phyloP scores from a whole-genome alignment of 2,113 vertebrate genomes.

The Vidua chalybeata region DNA sequence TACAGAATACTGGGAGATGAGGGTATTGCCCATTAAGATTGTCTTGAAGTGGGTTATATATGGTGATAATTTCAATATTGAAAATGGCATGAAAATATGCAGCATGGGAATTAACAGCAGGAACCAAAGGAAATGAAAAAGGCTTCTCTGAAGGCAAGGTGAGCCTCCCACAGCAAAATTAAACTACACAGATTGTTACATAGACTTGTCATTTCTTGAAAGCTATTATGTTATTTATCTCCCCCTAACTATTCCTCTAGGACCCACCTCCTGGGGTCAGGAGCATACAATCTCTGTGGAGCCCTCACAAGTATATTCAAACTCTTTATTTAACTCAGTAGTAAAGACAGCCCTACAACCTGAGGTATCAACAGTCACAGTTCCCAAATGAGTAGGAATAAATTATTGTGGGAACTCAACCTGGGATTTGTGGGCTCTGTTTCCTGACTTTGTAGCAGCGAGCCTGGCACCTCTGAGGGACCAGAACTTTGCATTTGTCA shows the following conservation, averaged over 20 bases:
- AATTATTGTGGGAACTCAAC: not conserved
- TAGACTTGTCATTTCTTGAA: not conserved
- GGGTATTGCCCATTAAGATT: not conserved
- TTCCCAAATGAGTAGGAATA: not conserved
- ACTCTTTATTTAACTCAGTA: not conserved
- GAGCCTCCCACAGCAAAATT: not conserved
- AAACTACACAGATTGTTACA: not conserved
- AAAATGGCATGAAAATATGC: not conserved
- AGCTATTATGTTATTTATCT: not conserved
- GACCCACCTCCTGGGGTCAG: not conserved
- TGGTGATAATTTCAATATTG: not conserved
- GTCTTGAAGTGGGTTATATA: not conserved
- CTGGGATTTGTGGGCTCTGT: not conserved
- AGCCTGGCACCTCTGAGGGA: not conserved
- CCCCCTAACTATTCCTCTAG: not conserved
- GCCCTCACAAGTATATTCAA: not conserved
- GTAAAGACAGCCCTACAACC: not conserved
- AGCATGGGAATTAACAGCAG: not conserved
- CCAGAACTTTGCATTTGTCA: not conserved
- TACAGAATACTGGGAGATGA: not conserved
- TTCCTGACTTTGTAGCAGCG: not conserved
- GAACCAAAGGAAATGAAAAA: not conserved
- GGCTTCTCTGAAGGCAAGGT: not conserved
- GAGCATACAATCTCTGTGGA: not conserved
- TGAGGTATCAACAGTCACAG: not conserved